These are phyloP conservation scores for Alloscopus bannaensis DNA, from an alignment of 2,888 invertebrate genomes.

Conservation along the genomic window DNA sequence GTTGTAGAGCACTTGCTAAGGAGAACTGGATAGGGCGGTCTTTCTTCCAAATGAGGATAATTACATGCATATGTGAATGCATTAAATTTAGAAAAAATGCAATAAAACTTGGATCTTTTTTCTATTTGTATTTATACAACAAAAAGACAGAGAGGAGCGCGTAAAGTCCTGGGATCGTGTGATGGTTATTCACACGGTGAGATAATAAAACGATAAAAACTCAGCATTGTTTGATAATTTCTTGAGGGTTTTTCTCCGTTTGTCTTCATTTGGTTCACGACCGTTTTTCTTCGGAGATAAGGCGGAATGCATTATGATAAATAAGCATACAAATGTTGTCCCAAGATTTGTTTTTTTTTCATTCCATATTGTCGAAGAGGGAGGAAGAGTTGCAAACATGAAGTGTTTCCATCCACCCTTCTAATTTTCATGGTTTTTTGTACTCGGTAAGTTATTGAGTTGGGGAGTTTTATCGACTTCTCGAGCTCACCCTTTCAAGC, in stretches of 20 bases:
- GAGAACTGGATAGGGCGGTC: constrained; percentile 44
- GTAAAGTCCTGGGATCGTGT: too few relatives aligned
- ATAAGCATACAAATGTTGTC: background rate
- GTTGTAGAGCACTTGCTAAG: too few relatives aligned
- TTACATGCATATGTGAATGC: constrained; percentile 48
- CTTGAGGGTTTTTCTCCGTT: background rate
- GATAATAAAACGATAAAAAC: constrained; percentile 9
- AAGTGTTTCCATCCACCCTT: background rate
- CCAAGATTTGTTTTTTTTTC: background rate
- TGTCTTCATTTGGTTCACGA: background rate
- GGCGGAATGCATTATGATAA: background rate
- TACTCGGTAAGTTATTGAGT: too few relatives aligned
- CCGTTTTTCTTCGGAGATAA: background rate
- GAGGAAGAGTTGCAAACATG: too few relatives aligned
- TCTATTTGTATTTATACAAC: too few relatives aligned
- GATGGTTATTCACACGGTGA: too few relatives aligned
- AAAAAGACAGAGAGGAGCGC: too few relatives aligned
- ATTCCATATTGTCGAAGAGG: too few relatives aligned
- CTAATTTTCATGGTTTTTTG: background rate
- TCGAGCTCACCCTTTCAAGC: background rate
- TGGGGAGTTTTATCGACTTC: too few relatives aligned
- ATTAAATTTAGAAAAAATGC: background rate
- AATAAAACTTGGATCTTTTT: too few relatives aligned
- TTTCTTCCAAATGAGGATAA: constrained; percentile 42
- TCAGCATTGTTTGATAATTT: background rate